A percentile compares a stretch with the other conserved stretches of the same genome.
Evolutionary conservation across 2,113 vertebrate species (phyloP).

Genomic region (Mohoua ochrocephala): DNA sequence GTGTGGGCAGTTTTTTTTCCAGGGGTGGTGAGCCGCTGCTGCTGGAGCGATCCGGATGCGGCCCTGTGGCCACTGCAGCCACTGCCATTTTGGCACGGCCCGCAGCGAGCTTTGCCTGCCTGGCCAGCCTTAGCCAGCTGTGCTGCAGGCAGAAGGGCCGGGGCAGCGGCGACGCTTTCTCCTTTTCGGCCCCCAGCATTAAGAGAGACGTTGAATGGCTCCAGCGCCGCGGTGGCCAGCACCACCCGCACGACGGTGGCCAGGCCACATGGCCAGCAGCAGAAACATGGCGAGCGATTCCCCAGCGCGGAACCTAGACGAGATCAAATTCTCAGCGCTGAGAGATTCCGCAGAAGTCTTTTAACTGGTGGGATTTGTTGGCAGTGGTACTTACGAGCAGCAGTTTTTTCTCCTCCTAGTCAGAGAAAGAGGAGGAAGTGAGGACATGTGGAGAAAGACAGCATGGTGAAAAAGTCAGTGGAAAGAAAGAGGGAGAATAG

Average conservation of each 20-base stretch:
- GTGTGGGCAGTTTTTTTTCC: neutral
- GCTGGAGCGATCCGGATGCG: rapidly evolving
- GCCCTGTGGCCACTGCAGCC: rapidly evolving
- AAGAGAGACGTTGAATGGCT: neutral
- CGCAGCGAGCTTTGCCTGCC: neutral
- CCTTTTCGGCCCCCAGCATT: neutral
- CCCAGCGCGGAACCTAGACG: rapidly evolving
- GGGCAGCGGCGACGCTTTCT: rapidly evolving
- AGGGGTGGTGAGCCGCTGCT: rapidly evolving
- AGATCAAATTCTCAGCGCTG: neutral
- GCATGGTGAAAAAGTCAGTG: neutral
- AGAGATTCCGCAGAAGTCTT: neutral
- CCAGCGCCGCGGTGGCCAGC: rapidly evolving
- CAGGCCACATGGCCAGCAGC: rapidly evolving
- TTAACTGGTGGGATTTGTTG: neutral
- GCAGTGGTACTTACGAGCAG: neutral
- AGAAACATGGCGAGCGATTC: neutral
- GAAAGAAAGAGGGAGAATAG: neutral
- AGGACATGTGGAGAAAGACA: neutral
- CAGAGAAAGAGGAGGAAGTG: neutral
- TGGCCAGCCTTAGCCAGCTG: neutral
- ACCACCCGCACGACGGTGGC: neutral
- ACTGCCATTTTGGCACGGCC: neutral
- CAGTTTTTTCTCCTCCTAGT: neutral
- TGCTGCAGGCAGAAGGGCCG: neutral